Evolutionary conservation across 2,113 vertebrate genomes (phyloP).

Genomic region (Eulemur macaco): DNA sequence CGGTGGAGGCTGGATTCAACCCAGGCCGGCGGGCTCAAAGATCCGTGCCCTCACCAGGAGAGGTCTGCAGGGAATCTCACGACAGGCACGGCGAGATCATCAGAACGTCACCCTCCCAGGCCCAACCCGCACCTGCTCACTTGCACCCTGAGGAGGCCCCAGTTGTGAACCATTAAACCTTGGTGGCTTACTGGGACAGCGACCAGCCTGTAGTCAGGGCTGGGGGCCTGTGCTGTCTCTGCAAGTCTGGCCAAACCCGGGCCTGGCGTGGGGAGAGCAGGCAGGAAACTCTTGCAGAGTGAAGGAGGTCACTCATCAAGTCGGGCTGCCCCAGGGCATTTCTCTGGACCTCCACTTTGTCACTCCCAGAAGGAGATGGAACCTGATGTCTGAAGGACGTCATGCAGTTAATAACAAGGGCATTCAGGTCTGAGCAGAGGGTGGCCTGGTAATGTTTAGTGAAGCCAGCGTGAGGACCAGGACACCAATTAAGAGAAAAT

Average conservation of each 20-base stretch:
- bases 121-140: not conserved
- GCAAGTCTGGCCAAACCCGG: not conserved
- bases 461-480: not conserved
- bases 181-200: not conserved
- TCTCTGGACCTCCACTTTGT: constrained; percentile 3
- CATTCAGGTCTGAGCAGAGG: not conserved
- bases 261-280: not conserved
- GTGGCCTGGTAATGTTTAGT: not conserved
- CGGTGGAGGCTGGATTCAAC: not conserved
- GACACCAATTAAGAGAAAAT: constrained; percentile 46
- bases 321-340: not conserved
- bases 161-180: not conserved
- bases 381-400: constrained; percentile 2
- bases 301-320: not conserved
- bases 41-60: not conserved
- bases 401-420: not conserved
- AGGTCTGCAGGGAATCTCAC: not conserved
- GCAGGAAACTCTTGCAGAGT: not conserved
- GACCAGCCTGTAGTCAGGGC: not conserved
- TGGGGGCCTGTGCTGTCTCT: rapidly evolving
- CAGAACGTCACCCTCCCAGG: rapidly evolving
- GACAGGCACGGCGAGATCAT: not conserved
- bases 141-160: not conserved
- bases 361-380: constrained; percentile 18
- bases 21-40: not conserved